Evolutionary conservation across 2,888 invertebrate genomes (phyloP), one percentile per base, ranked within the genome.

Genomic region (Temnothorax unifasciatus): DNA sequence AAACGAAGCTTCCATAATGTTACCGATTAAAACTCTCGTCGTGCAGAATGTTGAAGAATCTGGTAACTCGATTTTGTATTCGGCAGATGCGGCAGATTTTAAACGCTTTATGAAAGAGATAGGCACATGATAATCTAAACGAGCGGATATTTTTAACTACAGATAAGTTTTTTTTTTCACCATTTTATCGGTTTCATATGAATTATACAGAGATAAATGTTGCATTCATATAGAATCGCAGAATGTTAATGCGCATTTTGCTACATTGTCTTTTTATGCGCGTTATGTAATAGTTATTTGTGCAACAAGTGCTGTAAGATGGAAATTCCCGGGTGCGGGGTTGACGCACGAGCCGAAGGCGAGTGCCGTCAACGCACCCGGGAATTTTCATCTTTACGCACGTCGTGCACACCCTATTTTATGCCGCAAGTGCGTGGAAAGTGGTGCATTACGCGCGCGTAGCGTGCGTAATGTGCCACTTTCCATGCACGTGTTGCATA

Each of bases 1-100:
- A 71, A 69, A 71, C 29, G 38, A 71, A 81, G 47, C 79, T 81
- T 81, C 71, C 47, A 25, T 71, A 68, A 64, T 29, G 34, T 63
- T 66, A 54, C 25, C 13, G 47, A 61, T 34, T 47, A 29, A 69
- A 21, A 57, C 4, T 59, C 11, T 34, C 18, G 38, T 25, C 18
- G 15, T 15, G 25, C 71, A 71, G 38, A 41, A 29, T 29, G 11
- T n/a, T 59, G 18, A 69, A 18, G 13, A 47, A 25, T 47, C 3
- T 5, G 54, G 3, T 57, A 68, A 68, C 29, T 44, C 11, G 44
- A 57, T 57, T 77, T 44, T 44, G 44, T 54, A 66, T 18, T 63
- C 11, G n/a, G 15, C 38, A 57, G n/a, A 57, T 3, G n/a, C 6
- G 25, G 6, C 44, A 21, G 54, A 18, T 71, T 71, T 71, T 38